Evolutionary conservation across 2,888 invertebrate species (phyloP).

Genomic region (Brachycybe producta): DNA sequence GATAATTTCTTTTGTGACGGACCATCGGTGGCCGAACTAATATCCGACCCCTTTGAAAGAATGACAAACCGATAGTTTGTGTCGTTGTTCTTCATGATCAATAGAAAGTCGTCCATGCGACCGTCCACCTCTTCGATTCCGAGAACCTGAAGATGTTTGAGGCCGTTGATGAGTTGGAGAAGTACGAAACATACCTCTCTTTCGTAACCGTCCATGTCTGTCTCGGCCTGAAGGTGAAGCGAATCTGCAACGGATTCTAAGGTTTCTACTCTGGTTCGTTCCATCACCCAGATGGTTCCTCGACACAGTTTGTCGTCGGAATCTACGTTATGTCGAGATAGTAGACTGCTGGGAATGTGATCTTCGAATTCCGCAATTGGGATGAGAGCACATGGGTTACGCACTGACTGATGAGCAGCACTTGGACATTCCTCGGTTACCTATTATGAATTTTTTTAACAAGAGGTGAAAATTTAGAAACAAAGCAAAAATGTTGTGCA

Average conservation of each 20-base stretch:
- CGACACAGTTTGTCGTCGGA: not conserved
- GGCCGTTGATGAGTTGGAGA: constrained; percentile 63
- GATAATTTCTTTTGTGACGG: constrained; percentile 42
- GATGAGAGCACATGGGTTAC: constrained; percentile 44
- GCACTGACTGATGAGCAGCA: constrained; percentile 26
- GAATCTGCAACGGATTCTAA: constrained; percentile 1
- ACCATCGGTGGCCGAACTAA: not conserved
- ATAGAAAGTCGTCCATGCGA: constrained; percentile 55
- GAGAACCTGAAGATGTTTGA: constrained; percentile 67
- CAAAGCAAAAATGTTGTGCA: not conserved
- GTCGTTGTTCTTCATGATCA: constrained; percentile 45
- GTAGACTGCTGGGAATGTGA: constrained; percentile 54
- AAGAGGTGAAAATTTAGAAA: no score
- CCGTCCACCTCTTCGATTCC: constrained; percentile 66
- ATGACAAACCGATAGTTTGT: constrained; percentile 16
- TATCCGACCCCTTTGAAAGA: not conserved
- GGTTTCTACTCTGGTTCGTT: constrained; percentile 9
- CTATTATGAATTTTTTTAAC: no score
- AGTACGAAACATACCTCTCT: constrained; percentile 62
- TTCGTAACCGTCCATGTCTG: constrained; percentile 32
- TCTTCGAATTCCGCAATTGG: constrained; percentile 72
- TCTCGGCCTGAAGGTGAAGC: not conserved
- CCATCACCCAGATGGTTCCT: constrained; percentile 17
- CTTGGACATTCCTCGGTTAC: constrained; percentile 46
- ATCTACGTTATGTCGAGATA: constrained; percentile 30